Base-by-base conservation (phyloP, 2,888 invertebrate genomes). In the Norana najaformis region DNA sequence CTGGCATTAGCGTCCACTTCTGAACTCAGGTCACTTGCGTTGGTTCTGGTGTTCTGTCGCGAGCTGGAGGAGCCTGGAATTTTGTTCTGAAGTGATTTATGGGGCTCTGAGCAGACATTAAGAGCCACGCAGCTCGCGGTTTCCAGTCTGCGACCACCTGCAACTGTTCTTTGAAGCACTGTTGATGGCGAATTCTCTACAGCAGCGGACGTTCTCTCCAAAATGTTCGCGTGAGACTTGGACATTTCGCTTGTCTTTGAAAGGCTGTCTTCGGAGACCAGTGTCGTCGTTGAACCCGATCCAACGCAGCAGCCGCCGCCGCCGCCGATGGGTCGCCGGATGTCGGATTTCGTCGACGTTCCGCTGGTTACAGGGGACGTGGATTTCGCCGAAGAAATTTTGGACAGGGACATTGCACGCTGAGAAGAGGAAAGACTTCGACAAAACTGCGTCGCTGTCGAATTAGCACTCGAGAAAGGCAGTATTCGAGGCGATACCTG, bases 41-140 rank as follows among this genome's bases (percentile, higher is more conserved):
- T 85, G 85, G 37, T 37, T 37, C 36, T 35, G 35, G 13, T 36
- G 36, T 35, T 85, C 85, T 85, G 36, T 36, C 36, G 85, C 85
- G 85, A 16, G 5, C 23, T 20, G 14, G 83, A 3, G 1, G 1
- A 36, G 36, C 20, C 85, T 35, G 85, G 36, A 37, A 8, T n/a
- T 69, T 69, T 69, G n/a, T 30, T 30, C n/a, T 69, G 69, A 11
- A 8, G n/a, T 30, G 69, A n/a, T 23, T 85, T 85, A 0, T 85
- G 85, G 36, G 35, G 1, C 35, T 36, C 35, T 47, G 30, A 53
- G 23, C 85, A 85, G 85, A 37, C 85, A 16, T 85, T 85, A 37
- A 85, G 85, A 85, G 85, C 85, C 36, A 85, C 85, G 14, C 85
- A 85, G 85, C 85, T 85, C 20, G 36, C 37, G 20, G 85, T 23